Evolutionary conservation across 2,113 vertebrate species (phyloP).

Genomic region (Coturnix japonica): DNA sequence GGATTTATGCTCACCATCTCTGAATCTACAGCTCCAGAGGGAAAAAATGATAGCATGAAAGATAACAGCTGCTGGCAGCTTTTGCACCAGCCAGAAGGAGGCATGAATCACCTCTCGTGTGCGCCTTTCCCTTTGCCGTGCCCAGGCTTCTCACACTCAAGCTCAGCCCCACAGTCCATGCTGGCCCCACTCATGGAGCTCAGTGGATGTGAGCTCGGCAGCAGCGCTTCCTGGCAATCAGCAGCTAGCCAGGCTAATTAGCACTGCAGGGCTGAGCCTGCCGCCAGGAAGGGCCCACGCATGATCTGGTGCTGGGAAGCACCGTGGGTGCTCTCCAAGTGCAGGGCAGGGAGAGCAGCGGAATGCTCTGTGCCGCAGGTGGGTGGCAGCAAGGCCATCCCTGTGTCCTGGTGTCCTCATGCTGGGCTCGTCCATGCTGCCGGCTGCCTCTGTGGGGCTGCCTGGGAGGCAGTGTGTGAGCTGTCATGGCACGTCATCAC

Average conservation of each 20-base stretch:
- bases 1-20: background rate
- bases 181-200: background rate
- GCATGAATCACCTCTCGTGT: background rate
- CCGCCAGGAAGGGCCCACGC: background rate
- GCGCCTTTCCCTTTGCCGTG: background rate
- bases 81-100: background rate
- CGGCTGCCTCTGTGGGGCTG: too few relatives aligned
- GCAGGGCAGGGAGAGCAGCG: background rate
- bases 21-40: background rate
- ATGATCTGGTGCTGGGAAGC: conserved; percentile 47
- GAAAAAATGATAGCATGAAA: background rate
- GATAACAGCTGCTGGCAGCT: conserved; percentile 11
- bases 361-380: background rate
- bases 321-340: background rate
- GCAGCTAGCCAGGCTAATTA: conserved; percentile 20
- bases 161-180: background rate
- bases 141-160: background rate
- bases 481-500: background rate
- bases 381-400: background rate
- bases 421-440: background rate
- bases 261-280: background rate
- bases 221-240: conserved; percentile 32
- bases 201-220: accelerated
- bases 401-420: background rate
- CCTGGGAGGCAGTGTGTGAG: background rate